phyloP scores from a whole-genome alignment of 2,797 vertebrate species.

The Lutra lutra region DNA sequence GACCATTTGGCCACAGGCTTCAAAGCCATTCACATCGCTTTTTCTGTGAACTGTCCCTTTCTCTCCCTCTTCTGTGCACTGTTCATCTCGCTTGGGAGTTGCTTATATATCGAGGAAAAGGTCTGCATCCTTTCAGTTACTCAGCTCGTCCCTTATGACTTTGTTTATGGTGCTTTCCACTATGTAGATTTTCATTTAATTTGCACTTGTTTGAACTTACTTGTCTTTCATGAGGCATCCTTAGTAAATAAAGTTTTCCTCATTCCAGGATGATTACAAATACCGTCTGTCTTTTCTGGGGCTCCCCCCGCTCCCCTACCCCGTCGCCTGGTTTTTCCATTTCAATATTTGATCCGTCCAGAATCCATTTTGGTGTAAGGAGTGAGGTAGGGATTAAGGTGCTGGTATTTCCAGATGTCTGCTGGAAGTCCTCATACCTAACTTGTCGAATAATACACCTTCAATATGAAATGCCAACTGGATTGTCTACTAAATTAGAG shows the following conservation, averaged over 20 bases:
- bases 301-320: not conserved
- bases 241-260: not conserved
- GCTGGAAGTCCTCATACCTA: not conserved
- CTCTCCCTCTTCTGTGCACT: not conserved
- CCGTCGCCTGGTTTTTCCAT: not conserved
- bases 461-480: not conserved
- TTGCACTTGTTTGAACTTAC: not conserved
- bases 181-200: not conserved
- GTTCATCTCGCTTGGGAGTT: not conserved
- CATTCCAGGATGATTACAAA: not conserved
- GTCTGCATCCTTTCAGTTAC: not conserved
- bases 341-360: not conserved
- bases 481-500: not conserved
- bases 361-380: not conserved
- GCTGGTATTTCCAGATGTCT: not conserved
- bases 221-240: not conserved
- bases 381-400: not conserved
- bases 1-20: fast-evolving
- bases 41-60: not conserved
- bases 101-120: not conserved
- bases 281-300: not conserved
- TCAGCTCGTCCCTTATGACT: not conserved
- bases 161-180: not conserved
- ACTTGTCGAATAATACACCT: not conserved
- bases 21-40: not conserved